Percentiles rank a stretch among this genome's conserved stretches.
Evolutionary conservation across 2,113 vertebrate species (phyloP).

Genomic region (Catharus minimus): DNA sequence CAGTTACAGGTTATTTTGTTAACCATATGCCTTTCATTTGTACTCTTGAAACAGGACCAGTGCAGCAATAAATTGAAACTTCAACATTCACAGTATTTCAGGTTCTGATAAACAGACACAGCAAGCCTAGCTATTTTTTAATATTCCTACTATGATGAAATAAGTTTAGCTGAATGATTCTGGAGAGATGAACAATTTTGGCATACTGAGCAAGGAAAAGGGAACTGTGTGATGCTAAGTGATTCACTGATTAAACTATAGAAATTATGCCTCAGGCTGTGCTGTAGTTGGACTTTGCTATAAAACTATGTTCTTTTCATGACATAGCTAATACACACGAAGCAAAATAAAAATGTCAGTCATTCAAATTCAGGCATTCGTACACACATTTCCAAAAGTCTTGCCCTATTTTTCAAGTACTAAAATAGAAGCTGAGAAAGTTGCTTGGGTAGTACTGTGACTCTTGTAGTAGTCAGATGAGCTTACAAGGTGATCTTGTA

Average conservation of each 20-base stretch:
- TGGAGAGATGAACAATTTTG: neutral
- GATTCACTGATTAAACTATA: conserved; percentile 22
- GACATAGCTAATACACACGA: neutral
- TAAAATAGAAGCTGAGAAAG: neutral
- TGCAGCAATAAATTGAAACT: conserved; percentile 30
- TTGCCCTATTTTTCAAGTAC: neutral
- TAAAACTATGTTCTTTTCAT: conserved; percentile 17
- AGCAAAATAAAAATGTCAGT: conserved; percentile 1
- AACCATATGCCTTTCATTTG: conserved; percentile 32
- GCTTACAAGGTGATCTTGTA: neutral
- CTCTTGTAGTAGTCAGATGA: neutral
- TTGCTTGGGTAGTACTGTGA: neutral
- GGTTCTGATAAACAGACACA: conserved; percentile 22
- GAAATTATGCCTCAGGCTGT: conserved; percentile 33
- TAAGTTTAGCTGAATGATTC: conserved; percentile 39
- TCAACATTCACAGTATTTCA: conserved; percentile 19
- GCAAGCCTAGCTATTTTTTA: conserved; percentile 28
- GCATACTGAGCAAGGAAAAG: neutral
- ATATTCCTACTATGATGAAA: conserved; percentile 21
- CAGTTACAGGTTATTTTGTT: conserved; percentile 26
- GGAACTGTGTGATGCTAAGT: neutral
- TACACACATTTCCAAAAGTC: neutral
- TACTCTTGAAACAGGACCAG: neutral
- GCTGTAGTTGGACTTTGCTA: neutral
- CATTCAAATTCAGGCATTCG: conserved; percentile 8